A percentile compares a stretch with the other conserved stretches of the same genome.
phyloP scores from a whole-genome alignment of 2,888 invertebrate species.

The Tenodera sinensis region DNA sequence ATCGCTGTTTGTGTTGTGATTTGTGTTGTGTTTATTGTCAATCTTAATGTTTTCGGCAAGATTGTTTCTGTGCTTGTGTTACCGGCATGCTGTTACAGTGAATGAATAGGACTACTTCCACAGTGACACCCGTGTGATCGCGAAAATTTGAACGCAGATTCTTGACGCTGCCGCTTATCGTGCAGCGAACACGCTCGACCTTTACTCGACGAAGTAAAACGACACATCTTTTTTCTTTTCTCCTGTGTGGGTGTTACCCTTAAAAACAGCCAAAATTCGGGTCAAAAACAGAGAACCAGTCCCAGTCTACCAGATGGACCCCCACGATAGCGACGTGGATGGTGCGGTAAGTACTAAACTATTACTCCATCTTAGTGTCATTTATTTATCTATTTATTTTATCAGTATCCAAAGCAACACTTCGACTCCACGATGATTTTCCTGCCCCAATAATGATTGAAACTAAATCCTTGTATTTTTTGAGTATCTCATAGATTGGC shows the following conservation, averaged over 20 bases:
- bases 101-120: not conserved
- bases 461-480: too few species aligned
- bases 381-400: too few species aligned
- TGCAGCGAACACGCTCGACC: not conserved
- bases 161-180: constrained; percentile 12
- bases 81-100: not conserved
- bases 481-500: too few species aligned
- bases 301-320: constrained; percentile 79
- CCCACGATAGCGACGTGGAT: constrained; percentile 68
- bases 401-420: too few species aligned
- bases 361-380: too few species aligned
- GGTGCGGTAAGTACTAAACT: constrained; percentile 56
- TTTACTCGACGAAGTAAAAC: not conserved
- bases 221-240: not conserved
- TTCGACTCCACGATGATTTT: too few species aligned
- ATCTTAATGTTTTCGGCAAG: not conserved
- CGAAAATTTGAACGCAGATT: constrained; percentile 1
- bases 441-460: too few species aligned
- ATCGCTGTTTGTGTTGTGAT: not conserved
- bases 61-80: not conserved
- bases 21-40: not conserved
- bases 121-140: not conserved
- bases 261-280: constrained; percentile 70
- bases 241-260: constrained; percentile 25
- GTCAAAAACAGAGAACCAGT: constrained; percentile 84